phyloP scores from a whole-genome alignment of 2,113 vertebrate species.

The Gopherus evgoodei region DNA sequence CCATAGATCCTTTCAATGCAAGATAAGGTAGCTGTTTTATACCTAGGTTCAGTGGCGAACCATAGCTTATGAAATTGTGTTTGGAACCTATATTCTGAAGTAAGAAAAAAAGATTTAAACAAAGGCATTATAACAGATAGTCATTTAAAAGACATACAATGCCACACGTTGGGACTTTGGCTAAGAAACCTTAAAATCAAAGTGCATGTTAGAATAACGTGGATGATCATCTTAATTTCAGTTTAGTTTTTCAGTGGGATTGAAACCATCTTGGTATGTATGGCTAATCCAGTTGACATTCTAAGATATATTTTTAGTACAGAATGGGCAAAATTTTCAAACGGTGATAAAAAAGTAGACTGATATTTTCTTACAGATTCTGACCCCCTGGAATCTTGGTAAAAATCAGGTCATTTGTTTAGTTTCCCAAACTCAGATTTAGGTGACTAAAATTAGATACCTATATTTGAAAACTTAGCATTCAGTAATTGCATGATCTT shows the following conservation, averaged over 20 bases:
- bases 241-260: background rate
- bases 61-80: slow-evolving; percentile 66
- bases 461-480: background rate
- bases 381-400: background rate
- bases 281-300: background rate
- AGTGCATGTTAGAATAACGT: background rate
- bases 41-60: slow-evolving; percentile 65
- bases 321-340: background rate
- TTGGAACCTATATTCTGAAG: slow-evolving; percentile 74
- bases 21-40: slow-evolving; percentile 75
- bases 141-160: background rate
- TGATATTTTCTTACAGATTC: fast-evolving
- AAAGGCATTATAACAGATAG: background rate
- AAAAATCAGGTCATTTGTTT: background rate
- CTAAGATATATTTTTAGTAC: background rate
- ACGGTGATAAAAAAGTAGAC: background rate
- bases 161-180: background rate
- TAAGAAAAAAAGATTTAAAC: slow-evolving; percentile 31
- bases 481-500: slow-evolving; percentile 23
- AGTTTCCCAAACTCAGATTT: background rate
- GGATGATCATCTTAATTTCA: background rate
- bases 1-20: slow-evolving; percentile 74
- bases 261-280: background rate
- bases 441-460: background rate
- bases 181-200: slow-evolving; percentile 24